Conservation (phyloP, 2,113 vertebrate genomes). For the Eclectus roratus region DNA sequence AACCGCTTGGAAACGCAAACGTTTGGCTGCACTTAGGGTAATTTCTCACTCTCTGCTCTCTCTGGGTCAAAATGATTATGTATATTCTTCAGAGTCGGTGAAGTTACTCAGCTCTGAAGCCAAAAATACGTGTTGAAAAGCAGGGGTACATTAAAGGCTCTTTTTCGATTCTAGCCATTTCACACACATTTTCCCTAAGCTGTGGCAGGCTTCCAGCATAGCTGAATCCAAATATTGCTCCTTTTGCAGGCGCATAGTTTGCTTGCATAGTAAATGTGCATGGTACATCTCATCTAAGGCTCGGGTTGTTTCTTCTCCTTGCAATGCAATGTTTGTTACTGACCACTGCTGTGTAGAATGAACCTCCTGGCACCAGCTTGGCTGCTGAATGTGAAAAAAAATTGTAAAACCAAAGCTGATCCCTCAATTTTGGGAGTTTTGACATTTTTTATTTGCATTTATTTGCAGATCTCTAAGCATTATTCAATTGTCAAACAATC, state of each 20-base stretch:
- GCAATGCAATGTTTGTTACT: not conserved
- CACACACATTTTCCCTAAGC: not conserved
- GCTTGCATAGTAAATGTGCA: not conserved
- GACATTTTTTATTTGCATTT: not conserved
- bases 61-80: not conserved
- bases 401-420: not conserved
- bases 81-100: not conserved
- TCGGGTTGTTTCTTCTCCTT: not conserved
- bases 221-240: not conserved
- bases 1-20: not conserved
- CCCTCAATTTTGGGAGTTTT: not conserved
- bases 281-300: not conserved
- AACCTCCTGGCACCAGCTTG: not conserved
- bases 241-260: not conserved
- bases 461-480: not conserved
- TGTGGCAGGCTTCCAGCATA: conserved; percentile 1
- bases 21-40: not conserved
- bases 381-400: not conserved
- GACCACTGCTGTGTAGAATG: not conserved
- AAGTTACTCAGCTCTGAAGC: not conserved
- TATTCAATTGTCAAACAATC: conserved; percentile 11
- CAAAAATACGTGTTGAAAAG: conserved; percentile 42
- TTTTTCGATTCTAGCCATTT: conserved; percentile 26
- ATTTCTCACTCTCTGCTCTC: not conserved
- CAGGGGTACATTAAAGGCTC: not conserved